These are phyloP conservation scores for Penaeus indicus DNA, from an alignment of 1,140 invertebrate genomes.

Conservation along the genomic window DNA sequence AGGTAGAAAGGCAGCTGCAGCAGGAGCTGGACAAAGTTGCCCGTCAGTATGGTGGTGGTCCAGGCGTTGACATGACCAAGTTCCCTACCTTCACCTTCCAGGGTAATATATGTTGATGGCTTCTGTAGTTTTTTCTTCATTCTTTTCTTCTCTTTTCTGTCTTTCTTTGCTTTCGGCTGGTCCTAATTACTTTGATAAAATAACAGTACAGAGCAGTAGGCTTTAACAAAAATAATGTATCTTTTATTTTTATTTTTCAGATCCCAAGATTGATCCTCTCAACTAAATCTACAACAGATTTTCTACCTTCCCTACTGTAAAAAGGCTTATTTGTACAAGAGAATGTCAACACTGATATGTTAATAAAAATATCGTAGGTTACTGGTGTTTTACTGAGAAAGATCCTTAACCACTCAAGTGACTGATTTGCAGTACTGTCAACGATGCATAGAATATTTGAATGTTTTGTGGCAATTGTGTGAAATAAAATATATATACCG, in stretches of 20 bases:
- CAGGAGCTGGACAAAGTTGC: constrained; percentile 85
- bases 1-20: constrained; percentile 81
- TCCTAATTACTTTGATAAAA: too few species aligned
- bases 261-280: background rate
- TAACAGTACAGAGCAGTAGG: too few species aligned
- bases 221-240: background rate
- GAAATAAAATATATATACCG: background rate
- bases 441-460: background rate
- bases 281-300: background rate
- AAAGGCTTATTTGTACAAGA: constrained; percentile 12
- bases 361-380: constrained; percentile 7
- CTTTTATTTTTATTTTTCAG: background rate
- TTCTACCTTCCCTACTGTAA: background rate
- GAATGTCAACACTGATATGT: background rate
- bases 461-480: background rate
- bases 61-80: constrained; percentile 85
- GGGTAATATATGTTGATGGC: constrained; percentile 34
- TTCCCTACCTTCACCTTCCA: constrained; percentile 87
- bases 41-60: constrained; percentile 81
- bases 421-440: background rate
- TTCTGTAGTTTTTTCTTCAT: too few species aligned
- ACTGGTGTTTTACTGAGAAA: constrained; percentile 17
- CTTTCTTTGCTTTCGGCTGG: too few species aligned
- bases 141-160: too few species aligned
- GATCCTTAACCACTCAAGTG: background rate